Evolutionary conservation across 2,888 invertebrate species (phyloP), one percentile per base, ranked within the genome.

Genomic region (Exocentrus adspersus): DNA sequence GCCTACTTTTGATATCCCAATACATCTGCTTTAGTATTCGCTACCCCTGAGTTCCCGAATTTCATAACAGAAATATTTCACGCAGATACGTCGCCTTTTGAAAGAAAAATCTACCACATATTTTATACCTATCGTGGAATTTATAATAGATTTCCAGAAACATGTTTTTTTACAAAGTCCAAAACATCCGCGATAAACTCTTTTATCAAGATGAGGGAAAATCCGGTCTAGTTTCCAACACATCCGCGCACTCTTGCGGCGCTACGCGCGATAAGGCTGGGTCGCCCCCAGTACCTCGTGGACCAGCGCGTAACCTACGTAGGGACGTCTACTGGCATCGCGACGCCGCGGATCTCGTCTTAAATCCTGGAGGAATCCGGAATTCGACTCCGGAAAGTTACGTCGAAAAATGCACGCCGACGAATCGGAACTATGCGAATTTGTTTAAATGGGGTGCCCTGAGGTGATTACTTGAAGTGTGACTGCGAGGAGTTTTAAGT

Each of bases 211-310:
- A 48, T 17, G 54, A 21, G 30, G 14, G 60, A 60, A 48, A 60
- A 46, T 45, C 71, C 70, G 59, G 62, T 62, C 54, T 73, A 74
- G 73, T 76, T 73, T 68, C 50, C 51, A 60, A 64, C 59, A 69
- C 65, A 56, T 69, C 77, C 78, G 74, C 73, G 70, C 74, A 71
- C 60, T 68, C 69, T 71, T 62, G 75, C 64, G 79, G 78, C 78
- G 78, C 78, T 78, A 65, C 54, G 61, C 64, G 75, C 74, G 71
- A 67, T 71, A 75, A 77, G 74, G 76, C 78, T 77, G 78, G 78
- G 78, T 74, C 72, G 72, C 72, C 74, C n/a, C 76, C 78, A 79
- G 79, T 79, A 74, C 70, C 72, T 75, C 76, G 75, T 74, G 74
- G 74, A 74, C 74, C 76, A 72, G 65, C 75, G 73, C 70, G 68